Conservation (phyloP, 2,888 invertebrate species). For the Proisotoma minuta region DNA sequence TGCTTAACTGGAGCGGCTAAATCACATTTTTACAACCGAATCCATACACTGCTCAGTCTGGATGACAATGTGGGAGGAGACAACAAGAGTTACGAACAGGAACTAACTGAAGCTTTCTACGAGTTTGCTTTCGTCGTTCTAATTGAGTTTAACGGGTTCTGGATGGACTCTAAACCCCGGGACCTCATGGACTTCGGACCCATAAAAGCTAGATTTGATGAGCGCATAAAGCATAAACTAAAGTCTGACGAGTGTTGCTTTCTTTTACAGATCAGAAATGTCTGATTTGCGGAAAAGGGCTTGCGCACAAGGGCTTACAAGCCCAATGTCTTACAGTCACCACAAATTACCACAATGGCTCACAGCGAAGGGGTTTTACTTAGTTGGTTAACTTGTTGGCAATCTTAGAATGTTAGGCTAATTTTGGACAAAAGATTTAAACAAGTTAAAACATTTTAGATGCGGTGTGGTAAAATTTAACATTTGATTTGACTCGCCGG, state of each 20-base stretch:
- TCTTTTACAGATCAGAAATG: conserved; percentile 34
- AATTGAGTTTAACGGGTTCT: conserved; percentile 89
- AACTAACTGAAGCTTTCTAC: conserved; percentile 64
- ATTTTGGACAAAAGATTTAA: too few relatives aligned
- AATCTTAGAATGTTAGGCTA: too few relatives aligned
- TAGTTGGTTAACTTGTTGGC: too few relatives aligned
- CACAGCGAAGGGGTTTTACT: too few relatives aligned
- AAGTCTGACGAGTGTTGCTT: conserved; percentile 29
- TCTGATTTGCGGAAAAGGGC: too few relatives aligned
- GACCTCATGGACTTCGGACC: conserved; percentile 94
- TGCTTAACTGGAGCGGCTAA: conserved; percentile 76
- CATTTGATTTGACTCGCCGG: too few relatives aligned
- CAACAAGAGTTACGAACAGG: conserved; percentile 49
- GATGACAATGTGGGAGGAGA: conserved; percentile 49
- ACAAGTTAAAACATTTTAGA: too few relatives aligned
- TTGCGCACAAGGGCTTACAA: too few relatives aligned
- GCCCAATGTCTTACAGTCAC: too few relatives aligned
- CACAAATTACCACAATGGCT: too few relatives aligned
- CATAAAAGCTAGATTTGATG: conserved; percentile 80
- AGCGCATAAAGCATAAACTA: conserved; percentile 55
- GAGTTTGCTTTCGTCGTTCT: conserved; percentile 90
- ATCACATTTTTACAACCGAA: conserved; percentile 84
- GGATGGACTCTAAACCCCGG: conserved; percentile 84
- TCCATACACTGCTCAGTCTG: conserved; percentile 62
- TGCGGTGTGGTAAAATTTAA: too few relatives aligned